These are phyloP conservation scores for Acipenser oxyrinchus DNA, from an alignment of 2,797 vertebrate genomes.

Conservation along the genomic window DNA sequence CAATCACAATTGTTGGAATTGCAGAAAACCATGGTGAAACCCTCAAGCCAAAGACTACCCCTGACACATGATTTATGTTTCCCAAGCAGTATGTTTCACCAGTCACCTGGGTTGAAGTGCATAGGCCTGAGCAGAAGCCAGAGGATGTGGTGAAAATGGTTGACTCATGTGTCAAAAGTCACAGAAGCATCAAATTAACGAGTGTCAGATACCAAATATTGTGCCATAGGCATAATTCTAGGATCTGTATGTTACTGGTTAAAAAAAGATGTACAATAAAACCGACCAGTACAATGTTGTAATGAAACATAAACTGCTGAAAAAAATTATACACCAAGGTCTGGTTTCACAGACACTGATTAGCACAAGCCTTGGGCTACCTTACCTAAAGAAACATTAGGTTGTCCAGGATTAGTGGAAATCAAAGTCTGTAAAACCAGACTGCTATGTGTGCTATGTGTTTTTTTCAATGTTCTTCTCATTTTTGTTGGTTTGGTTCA, in stretches of 20 bases:
- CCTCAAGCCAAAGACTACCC: not conserved
- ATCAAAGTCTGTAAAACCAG: no score
- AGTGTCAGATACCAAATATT: not conserved
- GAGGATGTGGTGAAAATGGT: not conserved
- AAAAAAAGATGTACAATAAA: not conserved
- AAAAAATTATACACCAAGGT: no score
- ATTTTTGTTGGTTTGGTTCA: no score
- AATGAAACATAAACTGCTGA: no score
- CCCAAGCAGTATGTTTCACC: not conserved
- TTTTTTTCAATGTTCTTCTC: no score
- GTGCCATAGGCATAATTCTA: constrained; percentile 1
- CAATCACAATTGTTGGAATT: not conserved
- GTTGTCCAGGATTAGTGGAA: no score
- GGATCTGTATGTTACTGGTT: not conserved
- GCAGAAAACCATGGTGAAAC: constrained; percentile 8
- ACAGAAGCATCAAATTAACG: constrained; percentile 1
- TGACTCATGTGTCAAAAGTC: not conserved
- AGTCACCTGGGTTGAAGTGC: not conserved
- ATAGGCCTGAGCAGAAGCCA: not conserved
- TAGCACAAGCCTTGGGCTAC: no score
- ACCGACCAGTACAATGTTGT: no score
- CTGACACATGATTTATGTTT: not conserved
- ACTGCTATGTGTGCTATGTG: no score
- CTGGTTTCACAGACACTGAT: no score
- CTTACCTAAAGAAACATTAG: no score